Conservation (phyloP, 2,888 invertebrate species). For the Tenodera sinensis region DNA sequence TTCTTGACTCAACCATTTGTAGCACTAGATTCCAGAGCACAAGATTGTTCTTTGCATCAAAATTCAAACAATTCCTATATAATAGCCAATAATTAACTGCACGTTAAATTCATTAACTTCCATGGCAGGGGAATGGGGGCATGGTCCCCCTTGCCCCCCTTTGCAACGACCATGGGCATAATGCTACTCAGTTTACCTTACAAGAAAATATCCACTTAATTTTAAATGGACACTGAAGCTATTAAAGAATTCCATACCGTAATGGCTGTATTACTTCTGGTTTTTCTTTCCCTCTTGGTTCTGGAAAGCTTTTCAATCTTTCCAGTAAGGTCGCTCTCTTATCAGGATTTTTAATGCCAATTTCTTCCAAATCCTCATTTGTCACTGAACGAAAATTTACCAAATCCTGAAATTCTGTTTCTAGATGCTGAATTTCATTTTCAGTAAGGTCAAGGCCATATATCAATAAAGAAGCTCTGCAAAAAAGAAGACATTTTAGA, state of each 20-base stretch:
- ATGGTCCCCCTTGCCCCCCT: too few relatives aligned
- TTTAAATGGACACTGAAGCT: too few relatives aligned
- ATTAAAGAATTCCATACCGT: not conserved
- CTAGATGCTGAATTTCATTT: not conserved
- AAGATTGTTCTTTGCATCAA: too few relatives aligned
- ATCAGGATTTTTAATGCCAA: not conserved
- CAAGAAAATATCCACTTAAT: too few relatives aligned
- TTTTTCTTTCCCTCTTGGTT: not conserved
- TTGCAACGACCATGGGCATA: too few relatives aligned
- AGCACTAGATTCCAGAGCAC: too few relatives aligned
- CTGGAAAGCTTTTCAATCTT: not conserved
- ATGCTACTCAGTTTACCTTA: too few relatives aligned
- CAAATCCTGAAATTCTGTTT: not conserved
- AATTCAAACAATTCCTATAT: too few relatives aligned
- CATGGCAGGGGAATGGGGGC: too few relatives aligned
- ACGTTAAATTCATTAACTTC: too few relatives aligned
- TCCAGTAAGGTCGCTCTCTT: not conserved
- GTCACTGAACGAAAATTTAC: not conserved
- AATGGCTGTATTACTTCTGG: not conserved
- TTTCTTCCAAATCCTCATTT: not conserved
- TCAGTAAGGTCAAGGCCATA: not conserved
- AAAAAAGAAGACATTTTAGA: not conserved
- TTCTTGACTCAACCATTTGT: too few relatives aligned
- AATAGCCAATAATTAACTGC: too few relatives aligned
- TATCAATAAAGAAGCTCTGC: not conserved